Conservation (phyloP, 1,140 invertebrate genomes). For the Orius insidiosus region DNA sequence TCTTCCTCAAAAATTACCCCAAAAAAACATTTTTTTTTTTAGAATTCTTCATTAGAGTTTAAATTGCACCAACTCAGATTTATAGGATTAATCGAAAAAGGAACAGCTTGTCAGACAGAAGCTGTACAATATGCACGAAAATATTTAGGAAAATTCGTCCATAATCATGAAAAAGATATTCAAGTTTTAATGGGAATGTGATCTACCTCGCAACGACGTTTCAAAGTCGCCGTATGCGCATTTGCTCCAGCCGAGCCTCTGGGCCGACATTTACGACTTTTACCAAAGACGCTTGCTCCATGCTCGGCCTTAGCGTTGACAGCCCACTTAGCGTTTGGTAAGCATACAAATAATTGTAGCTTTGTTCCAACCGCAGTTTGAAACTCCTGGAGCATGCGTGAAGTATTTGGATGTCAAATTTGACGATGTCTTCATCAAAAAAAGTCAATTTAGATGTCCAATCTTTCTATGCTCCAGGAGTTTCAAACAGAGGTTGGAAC, state of each 20-base stretch:
- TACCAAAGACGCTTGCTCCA: slow-evolving; percentile 76
- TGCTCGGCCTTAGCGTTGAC: slow-evolving; percentile 78
- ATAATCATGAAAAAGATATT: slow-evolving; percentile 65
- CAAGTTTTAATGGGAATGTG: slow-evolving; percentile 78
- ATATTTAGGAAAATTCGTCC: slow-evolving; percentile 69
- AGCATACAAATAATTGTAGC: slow-evolving; percentile 19
- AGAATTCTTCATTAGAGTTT: slow-evolving; percentile 70
- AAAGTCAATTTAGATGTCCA: too few species aligned
- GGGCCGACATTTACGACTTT: slow-evolving; percentile 85
- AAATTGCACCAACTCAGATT: slow-evolving; percentile 63
- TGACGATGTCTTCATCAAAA: background rate
- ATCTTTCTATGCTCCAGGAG: too few species aligned
- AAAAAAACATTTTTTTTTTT: slow-evolving; percentile 15
- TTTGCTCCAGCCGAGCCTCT: slow-evolving; percentile 58
- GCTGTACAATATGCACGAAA: slow-evolving; percentile 75
- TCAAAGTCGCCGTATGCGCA: slow-evolving; percentile 64
- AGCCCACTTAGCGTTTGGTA: slow-evolving; percentile 56
- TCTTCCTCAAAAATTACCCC: background rate
- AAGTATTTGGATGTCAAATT: too few species aligned
- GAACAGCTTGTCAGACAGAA: slow-evolving; percentile 43
- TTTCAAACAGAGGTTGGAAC: too few species aligned
- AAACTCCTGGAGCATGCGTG: too few species aligned
- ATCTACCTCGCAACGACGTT: slow-evolving; percentile 66
- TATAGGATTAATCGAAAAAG: slow-evolving; percentile 50
- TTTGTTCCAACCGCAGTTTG: too few species aligned